Base-by-base conservation (phyloP, 2,888 invertebrate species). In the Keiferia lycopersicella region DNA sequence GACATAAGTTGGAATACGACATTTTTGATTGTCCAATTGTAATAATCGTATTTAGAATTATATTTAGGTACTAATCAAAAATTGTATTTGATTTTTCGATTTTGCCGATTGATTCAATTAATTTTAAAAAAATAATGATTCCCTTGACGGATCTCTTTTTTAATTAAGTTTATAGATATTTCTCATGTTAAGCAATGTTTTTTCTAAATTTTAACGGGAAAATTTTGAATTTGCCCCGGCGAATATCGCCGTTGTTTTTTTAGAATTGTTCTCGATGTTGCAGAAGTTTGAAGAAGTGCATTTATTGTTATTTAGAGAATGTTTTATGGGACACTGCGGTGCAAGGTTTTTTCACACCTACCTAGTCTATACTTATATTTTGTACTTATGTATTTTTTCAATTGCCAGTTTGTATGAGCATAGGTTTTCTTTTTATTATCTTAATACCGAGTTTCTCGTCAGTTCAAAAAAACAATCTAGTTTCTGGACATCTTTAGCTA, bases 211-310 rank as follows among this genome's bases (percentile, higher is more conserved):
- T 78, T 61, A 61, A 79, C 77, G 81, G 84, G 82, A 74, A 76
- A 81, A 84, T 84, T 84, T 75, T 76, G 73, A 83, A 84, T 84
- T 84, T 78, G 59, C 73, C 81, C 83, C 78, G 68, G 68, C 70
- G 73, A 73, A 62, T 71, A 64, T 66, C 71, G 70, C 67, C 69
- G 71, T 68, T 74, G 75, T 77, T 79, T 77, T 73, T 68, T 34
- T n/a, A 70, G 65, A 62, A 70, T 70, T 75, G 68, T 74, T 75
- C 71, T 73, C 68, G 62, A 45, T 34, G 34, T 34, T 34, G 34
- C 34, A 34, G 34, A 12, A 53, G 51, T 64, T 67, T 66, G 64
- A 66, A 65, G 70, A 67, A 72, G 68, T 72, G 72, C 73, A 74
- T 76, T 74, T 78, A 74, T 76, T 78, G 73, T 74, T 73, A 70